Conservation (phyloP, 1,140 invertebrate species). For the Drosophila novamexicana region DNA sequence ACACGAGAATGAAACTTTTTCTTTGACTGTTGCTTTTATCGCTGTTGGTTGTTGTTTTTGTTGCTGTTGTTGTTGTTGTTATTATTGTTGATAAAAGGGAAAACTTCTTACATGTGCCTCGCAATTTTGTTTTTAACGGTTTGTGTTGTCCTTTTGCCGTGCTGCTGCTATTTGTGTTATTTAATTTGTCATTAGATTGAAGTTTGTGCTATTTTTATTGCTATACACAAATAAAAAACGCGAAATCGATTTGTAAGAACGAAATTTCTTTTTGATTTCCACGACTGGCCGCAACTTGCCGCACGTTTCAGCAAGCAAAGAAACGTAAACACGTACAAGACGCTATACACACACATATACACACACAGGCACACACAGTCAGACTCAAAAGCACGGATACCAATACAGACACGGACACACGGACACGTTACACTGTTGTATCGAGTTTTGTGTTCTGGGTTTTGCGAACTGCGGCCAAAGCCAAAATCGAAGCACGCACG, state of each 20-base stretch:
- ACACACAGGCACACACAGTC: conserved; percentile 25
- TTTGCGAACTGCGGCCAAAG: conserved; percentile 26
- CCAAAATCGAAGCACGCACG: conserved; percentile 72
- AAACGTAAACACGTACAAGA: conserved; percentile 66
- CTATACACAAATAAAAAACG: conserved; percentile 41
- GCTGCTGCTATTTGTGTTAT: conserved; percentile 33
- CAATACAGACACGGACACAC: conserved; percentile 28
- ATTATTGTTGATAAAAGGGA: conserved; percentile 55
- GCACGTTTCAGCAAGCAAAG: conserved; percentile 56
- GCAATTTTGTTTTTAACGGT: conserved; percentile 39
- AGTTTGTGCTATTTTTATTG: conserved; percentile 66
- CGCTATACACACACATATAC: conserved; percentile 18
- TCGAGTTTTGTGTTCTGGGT: conserved; percentile 51
- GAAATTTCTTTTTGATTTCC: conserved; percentile 65
- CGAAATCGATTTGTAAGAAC: conserved; percentile 72
- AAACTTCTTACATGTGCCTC: conserved; percentile 68
- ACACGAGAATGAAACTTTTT: conserved; percentile 49
- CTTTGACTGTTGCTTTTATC: conserved; percentile 68
- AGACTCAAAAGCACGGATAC: conserved; percentile 14
- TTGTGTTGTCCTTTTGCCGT: conserved; percentile 17
- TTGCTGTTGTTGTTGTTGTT: conserved; percentile 22
- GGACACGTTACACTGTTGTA: conserved; percentile 58
- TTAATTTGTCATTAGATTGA: conserved; percentile 74
- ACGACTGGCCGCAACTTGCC: conserved; percentile 43
- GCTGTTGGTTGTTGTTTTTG: conserved; percentile 45